These are phyloP conservation scores for Bettongia penicillata DNA, from an alignment of 2,113 vertebrate genomes.

Conservation along the genomic window DNA sequence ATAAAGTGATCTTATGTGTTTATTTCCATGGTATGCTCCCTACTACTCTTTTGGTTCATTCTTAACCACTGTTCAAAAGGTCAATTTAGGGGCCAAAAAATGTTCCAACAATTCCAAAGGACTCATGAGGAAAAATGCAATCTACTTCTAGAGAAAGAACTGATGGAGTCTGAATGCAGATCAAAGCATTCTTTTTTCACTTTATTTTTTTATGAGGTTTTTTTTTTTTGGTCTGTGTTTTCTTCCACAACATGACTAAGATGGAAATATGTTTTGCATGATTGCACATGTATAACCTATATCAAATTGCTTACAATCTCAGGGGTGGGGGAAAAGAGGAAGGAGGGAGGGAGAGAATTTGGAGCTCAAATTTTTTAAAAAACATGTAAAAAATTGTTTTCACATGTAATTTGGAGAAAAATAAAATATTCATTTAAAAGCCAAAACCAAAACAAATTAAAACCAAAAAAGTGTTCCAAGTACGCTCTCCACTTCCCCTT, in stretches of 20 bases:
- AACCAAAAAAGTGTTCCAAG: neutral
- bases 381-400: too few species aligned
- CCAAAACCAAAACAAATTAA: neutral
- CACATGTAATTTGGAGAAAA: neutral
- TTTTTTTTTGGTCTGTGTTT: neutral
- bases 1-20: too few species aligned
- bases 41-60: too few species aligned
- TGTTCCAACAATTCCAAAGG: neutral
- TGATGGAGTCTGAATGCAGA: neutral
- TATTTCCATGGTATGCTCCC: too few species aligned
- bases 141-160: neutral
- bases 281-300: neutral
- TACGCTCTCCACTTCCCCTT: neutral
- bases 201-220: neutral
- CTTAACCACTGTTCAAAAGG: too few species aligned
- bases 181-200: neutral
- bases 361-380: neutral
- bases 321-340: neutral
- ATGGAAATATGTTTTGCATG: neutral
- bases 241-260: neutral
- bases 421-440: neutral
- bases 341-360: neutral
- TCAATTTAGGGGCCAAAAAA: too few species aligned
- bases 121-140: neutral
- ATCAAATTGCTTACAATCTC: neutral